phyloP scores from a whole-genome alignment of 1,140 invertebrate species.

The Ylistrum balloti region DNA sequence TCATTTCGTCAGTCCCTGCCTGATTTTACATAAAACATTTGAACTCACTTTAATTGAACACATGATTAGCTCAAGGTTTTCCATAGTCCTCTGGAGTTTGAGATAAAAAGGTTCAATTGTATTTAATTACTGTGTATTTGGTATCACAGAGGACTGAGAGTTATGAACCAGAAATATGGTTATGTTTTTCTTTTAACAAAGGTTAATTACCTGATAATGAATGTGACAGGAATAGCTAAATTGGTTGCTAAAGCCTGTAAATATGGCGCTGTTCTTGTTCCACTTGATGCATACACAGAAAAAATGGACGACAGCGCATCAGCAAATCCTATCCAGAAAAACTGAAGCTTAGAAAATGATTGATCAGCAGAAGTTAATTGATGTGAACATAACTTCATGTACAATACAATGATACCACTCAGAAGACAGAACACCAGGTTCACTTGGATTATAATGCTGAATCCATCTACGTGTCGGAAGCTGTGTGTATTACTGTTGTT shows the following conservation, averaged over 20 bases:
- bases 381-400: constrained; percentile 50
- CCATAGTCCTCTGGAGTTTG: too few species aligned
- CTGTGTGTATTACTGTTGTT: constrained; percentile 46
- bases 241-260: constrained; percentile 66
- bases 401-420: constrained; percentile 53
- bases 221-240: constrained; percentile 67
- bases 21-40: too few species aligned
- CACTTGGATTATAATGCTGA: constrained; percentile 62
- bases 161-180: too few species aligned
- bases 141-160: too few species aligned
- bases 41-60: too few species aligned
- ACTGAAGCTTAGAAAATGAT: constrained; percentile 54
- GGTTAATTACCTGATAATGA: constrained; percentile 63
- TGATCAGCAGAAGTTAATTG: constrained; percentile 45
- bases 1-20: too few species aligned
- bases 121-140: too few species aligned
- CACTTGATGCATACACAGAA: constrained; percentile 65
- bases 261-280: constrained; percentile 69
- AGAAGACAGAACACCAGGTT: constrained; percentile 51
- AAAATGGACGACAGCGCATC: constrained; percentile 63
- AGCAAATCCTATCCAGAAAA: constrained; percentile 62
- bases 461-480: constrained; percentile 59
- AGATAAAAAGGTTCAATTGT: too few species aligned
- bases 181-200: too few species aligned
- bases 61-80: too few species aligned